phyloP scores from a whole-genome alignment of 1,140 invertebrate species.

The Drosophila mayri region DNA sequence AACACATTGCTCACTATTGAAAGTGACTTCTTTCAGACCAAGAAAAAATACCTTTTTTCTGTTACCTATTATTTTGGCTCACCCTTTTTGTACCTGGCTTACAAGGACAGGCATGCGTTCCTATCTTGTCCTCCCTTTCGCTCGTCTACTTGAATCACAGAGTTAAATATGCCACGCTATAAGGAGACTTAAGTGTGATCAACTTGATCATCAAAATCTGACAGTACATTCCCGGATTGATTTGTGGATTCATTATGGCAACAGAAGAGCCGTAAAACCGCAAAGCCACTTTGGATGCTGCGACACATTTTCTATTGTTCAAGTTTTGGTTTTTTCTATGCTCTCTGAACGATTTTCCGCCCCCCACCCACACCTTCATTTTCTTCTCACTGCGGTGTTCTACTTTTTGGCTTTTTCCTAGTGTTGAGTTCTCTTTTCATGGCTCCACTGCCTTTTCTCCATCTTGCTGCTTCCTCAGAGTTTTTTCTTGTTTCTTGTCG shows the following conservation, averaged over 20 bases:
- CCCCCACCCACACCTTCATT: background rate
- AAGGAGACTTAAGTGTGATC: slow-evolving; percentile 27
- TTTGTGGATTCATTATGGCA: slow-evolving; percentile 42
- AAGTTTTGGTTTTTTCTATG: slow-evolving; percentile 57
- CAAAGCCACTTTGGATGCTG: slow-evolving; percentile 27
- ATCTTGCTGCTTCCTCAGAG: slow-evolving; percentile 7
- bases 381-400: slow-evolving; percentile 46
- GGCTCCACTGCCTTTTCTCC: slow-evolving; percentile 48
- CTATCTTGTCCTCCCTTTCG: slow-evolving; percentile 1
- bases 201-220: slow-evolving; percentile 20
- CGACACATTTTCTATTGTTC: slow-evolving; percentile 77
- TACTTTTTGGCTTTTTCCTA: slow-evolving; percentile 70
- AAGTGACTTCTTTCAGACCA: background rate
- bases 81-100: background rate
- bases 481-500: slow-evolving; percentile 9
- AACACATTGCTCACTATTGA: slow-evolving; percentile 2
- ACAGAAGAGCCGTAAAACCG: slow-evolving; percentile 18
- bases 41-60: slow-evolving; percentile 4
- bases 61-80: background rate
- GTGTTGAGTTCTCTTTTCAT: slow-evolving; percentile 72
- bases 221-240: slow-evolving; percentile 23
- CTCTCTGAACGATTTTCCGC: slow-evolving; percentile 15
- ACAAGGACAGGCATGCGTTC: slow-evolving; percentile 2
- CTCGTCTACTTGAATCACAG: slow-evolving; percentile 58
- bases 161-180: slow-evolving; percentile 61